Conservation (phyloP, 30 jellyfish, hydroid and myxozoan genomes). For the Turritopsis rubra region DNA sequence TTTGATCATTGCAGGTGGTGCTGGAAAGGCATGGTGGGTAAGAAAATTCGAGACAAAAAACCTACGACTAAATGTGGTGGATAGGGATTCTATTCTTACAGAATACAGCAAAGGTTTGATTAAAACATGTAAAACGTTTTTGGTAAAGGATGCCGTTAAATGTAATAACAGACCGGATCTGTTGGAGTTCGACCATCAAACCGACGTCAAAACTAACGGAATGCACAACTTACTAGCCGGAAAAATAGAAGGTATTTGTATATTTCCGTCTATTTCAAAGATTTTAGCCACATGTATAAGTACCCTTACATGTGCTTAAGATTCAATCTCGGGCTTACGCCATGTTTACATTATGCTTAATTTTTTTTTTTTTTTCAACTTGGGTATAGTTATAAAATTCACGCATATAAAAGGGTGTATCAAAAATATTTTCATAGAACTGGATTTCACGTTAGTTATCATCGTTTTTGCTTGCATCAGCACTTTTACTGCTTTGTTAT, state of each 20-base stretch:
- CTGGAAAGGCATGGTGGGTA: slow-evolving; percentile 1
- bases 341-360: too few relatives aligned
- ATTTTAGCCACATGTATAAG: too few relatives aligned
- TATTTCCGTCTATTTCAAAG: too few relatives aligned
- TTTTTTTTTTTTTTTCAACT: too few relatives aligned
- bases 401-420: too few relatives aligned
- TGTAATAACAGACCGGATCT: background rate
- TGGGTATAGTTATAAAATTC: too few relatives aligned
- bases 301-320: too few relatives aligned
- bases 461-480: slow-evolving; percentile 1
- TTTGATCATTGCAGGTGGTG: background rate
- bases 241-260: background rate
- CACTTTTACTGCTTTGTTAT: background rate
- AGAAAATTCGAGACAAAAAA: background rate
- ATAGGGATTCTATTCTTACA: background rate
- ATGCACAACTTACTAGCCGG: background rate
- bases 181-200: background rate
- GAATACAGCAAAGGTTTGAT: background rate
- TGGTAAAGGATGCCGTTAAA: background rate
- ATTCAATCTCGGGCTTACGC: too few relatives aligned
- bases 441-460: slow-evolving; percentile 8
- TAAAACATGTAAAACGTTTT: background rate
- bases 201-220: background rate
- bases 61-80: background rate
- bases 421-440: background rate